These are phyloP conservation scores for Ictalurus furcatus DNA, from an alignment of 2,113 vertebrate genomes.

Conservation along the genomic window DNA sequence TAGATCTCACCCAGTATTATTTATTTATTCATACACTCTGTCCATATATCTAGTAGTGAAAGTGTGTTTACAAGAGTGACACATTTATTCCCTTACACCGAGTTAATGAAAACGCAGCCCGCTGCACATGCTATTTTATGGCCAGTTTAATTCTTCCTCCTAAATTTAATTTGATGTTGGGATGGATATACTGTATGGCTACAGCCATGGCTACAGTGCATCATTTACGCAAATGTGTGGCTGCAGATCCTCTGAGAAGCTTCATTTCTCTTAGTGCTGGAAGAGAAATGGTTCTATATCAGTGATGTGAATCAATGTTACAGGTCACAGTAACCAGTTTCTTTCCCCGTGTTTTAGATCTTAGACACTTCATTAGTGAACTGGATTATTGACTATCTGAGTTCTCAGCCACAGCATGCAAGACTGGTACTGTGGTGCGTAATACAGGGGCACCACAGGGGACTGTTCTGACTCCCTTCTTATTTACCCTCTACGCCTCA, in stretches of 20 bases:
- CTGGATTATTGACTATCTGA: not conserved
- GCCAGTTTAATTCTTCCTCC: slow-evolving; percentile 28
- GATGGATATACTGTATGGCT: slow-evolving; percentile 12
- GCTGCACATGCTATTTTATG: slow-evolving; percentile 29
- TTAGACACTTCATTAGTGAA: not conserved
- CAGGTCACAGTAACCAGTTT: not conserved
- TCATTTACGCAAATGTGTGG: not conserved
- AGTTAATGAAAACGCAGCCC: slow-evolving; percentile 19
- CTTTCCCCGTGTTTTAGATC: not conserved
- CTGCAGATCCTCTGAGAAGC: not conserved
- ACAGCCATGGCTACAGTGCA: not conserved
- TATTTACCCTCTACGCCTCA: not conserved
- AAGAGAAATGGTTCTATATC: not conserved
- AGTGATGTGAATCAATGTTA: not conserved
- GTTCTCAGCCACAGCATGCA: not conserved
- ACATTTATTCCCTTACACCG: slow-evolving; percentile 17
- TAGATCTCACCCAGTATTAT: not conserved
- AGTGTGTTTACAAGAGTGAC: slow-evolving; percentile 10
- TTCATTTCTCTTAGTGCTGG: not conserved
- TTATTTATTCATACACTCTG: not conserved
- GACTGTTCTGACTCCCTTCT: not conserved
- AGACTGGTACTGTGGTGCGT: not conserved
- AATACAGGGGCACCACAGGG: not conserved
- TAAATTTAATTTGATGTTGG: slow-evolving; percentile 27
- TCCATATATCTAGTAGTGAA: slow-evolving; percentile 6